Base-by-base conservation (phyloP, 92 coral and sea anemone genomes). In the Meandrina meandrites region DNA sequence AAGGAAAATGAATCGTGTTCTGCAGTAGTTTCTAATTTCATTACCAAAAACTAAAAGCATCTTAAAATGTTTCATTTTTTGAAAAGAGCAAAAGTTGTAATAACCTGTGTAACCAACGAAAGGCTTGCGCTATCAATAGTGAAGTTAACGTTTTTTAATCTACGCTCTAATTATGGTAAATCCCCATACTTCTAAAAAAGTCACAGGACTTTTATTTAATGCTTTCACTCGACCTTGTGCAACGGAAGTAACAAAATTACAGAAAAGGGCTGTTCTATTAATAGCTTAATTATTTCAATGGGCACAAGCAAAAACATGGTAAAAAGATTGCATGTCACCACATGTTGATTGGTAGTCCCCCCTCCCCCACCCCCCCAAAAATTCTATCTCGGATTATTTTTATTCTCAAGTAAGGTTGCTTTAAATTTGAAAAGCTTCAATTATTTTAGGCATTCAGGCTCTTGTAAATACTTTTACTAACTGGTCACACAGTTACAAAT, bases 1-100 rank as follows among this genome's bases (percentile, higher is more conserved):
- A 79, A 32, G n/a, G 54, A 31, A 82, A 68, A 30, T 48, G 78
- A 69, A 69, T 84, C 87, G 53, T 84, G 88, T 84, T 84, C 88
- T 84, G 88, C 88, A 84, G 88, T 84, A 76, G 88, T 84, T 84
- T 84, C 57, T 84, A 84, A 84, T 84, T 84, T 84, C 88, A 84
- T 84, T 84, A 84, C 88, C 88, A 84, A 60, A 62, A 84, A 76
- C 69, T 32, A 28, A 84, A 84, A n/a, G 60, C 35, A 37, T 8
- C 35, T 27, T 13, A 82, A 68, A 60, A 60, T 0, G 1, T 27
- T 45, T 18, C 17, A 22, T 24, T 8, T 80, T 11, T 80, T 40
- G 17, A 37, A 24, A 83, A 83, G 86, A 83, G 86, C 86, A 83
- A 83, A 83, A 83, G 86, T 75, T 83, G 79, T 83, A 54, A 71